These are phyloP conservation scores for Adelges cooleyi DNA, from an alignment of 1,140 invertebrate genomes.

Conservation along the genomic window DNA sequence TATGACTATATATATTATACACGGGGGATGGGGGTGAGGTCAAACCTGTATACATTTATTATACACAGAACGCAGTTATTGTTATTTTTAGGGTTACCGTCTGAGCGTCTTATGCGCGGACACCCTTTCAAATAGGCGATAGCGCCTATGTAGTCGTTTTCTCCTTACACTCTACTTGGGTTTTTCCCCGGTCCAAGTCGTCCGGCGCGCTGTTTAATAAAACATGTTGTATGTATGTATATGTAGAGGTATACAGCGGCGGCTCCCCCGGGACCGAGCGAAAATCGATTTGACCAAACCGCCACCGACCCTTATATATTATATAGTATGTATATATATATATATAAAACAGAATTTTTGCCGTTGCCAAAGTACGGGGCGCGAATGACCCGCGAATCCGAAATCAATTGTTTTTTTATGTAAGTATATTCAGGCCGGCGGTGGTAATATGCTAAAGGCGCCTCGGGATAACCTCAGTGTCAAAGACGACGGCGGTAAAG, in stretches of 20 bases:
- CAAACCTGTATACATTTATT: too few species aligned
- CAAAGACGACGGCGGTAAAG: background rate
- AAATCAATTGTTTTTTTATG: slow-evolving; percentile 21
- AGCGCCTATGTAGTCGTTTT: background rate
- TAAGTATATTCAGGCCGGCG: too few species aligned
- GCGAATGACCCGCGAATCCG: background rate
- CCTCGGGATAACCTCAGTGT: background rate
- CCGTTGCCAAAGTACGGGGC: background rate
- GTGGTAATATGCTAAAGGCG: too few species aligned
- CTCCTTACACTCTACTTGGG: background rate
- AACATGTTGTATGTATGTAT: slow-evolving; percentile 3
- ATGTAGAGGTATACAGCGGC: background rate
- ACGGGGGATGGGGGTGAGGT: too few species aligned
- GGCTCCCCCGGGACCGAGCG: slow-evolving; percentile 1
- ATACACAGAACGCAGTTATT: background rate
- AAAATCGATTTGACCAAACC: slow-evolving; percentile 20
- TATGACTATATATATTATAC: too few species aligned
- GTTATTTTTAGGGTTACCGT: slow-evolving; percentile 18
- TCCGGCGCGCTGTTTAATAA: slow-evolving; percentile 23
- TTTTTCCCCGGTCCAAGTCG: background rate
- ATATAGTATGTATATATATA: background rate
- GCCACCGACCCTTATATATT: background rate
- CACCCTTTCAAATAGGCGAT: slow-evolving; percentile 5
- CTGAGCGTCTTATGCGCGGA: slow-evolving; percentile 9
- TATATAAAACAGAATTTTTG: too few species aligned